Base-by-base conservation (phyloP, 1,140 invertebrate species). In the Eubasilissa regina region DNA sequence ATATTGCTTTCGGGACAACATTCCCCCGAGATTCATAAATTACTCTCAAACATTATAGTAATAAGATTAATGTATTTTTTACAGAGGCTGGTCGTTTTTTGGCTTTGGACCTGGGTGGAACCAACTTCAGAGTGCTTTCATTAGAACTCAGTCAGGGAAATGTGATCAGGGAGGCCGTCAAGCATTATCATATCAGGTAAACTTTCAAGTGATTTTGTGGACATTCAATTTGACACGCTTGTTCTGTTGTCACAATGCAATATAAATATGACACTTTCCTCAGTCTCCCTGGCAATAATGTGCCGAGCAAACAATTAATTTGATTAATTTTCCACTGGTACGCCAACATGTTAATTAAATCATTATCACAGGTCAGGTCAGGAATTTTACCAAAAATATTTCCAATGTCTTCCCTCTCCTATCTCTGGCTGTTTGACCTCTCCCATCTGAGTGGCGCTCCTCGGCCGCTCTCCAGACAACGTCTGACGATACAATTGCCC, bases 61-160 rank as follows among this genome's bases (percentile, higher is more conserved):
- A 51, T 51, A 51, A 1, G 12, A 44, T 68, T 12, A n/a, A 21
- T 48, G 12, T 70, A n/a, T 55, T 56, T 21, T 43, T 80, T 76
- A 19, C 89, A 94, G 97, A 98, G 89, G 89, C 90, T 72, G 97
- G 97, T 13, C 93, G 96, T 85, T 97, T 96, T 85, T 86, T 98
- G 81, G 97, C 97, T 0, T 87, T 98, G 35, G 98, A 99, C 89
- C 90, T 99, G 70, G 98, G 98, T 15, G 98, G 98, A 0, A 99
- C 98, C 13, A 99, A 99, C 88, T 99, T 99, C 89, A 91, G 98
- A n/a, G 97, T 99, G 1, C 87, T 99, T 7, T 88, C 98, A 6
- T 94, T 99, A 84, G 93, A 96, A 77, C 87, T 99, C 25, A 91
- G 95, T 53, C 90, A 92, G 55, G 92, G 91, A 9, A 85, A 89